A percentile compares a stretch with the other conserved stretches of the same genome.
These are phyloP conservation scores for Philypnodon macrostomus DNA, from an alignment of 2,797 vertebrate genomes.

Conservation along the genomic window DNA sequence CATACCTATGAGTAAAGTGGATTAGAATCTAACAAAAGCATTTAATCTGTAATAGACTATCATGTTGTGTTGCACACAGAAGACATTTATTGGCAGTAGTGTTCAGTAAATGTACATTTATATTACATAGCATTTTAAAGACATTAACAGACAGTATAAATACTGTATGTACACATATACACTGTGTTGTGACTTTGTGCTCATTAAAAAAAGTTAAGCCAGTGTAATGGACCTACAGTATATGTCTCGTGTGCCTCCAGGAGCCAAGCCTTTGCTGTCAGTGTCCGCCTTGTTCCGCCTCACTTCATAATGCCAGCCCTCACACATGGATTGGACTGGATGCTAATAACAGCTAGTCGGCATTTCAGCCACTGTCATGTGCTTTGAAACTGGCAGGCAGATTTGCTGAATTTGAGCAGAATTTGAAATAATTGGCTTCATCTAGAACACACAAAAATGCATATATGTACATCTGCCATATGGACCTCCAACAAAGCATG, in stretches of 20 bases:
- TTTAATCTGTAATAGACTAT: too few relatives aligned
- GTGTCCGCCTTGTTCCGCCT: slow-evolving; percentile 58
- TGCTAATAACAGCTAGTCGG: slow-evolving; percentile 22
- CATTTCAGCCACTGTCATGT: slow-evolving; percentile 41
- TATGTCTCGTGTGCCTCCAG: slow-evolving; percentile 60
- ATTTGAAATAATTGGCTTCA: slow-evolving; percentile 57
- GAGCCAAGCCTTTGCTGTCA: slow-evolving; percentile 56
- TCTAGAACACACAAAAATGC: slow-evolving; percentile 12
- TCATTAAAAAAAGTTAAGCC: slow-evolving; percentile 24
- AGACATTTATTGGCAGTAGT: too few relatives aligned
- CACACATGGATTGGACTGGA: slow-evolving; percentile 42
- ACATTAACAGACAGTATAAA: not conserved
- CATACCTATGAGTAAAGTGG: too few relatives aligned
- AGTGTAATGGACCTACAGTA: slow-evolving; percentile 58
- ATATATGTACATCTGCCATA: slow-evolving; percentile 20
- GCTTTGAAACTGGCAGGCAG: slow-evolving; percentile 45
- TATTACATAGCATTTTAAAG: slow-evolving; percentile 15
- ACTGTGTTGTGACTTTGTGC: slow-evolving; percentile 28
- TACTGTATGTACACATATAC: slow-evolving; percentile 18
- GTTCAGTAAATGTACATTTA: slow-evolving; percentile 9
- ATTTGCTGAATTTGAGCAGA: slow-evolving; percentile 52
- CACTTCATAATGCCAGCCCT: slow-evolving; percentile 59
- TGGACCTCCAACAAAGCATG: slow-evolving; percentile 9
- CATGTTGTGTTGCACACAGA: too few relatives aligned
- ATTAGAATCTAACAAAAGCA: too few relatives aligned